Percentiles rank a stretch among this genome's conserved stretches.
These are phyloP conservation scores for Trichogramma evanescens DNA, from an alignment of 2,888 invertebrate species.

Conservation along the genomic window DNA sequence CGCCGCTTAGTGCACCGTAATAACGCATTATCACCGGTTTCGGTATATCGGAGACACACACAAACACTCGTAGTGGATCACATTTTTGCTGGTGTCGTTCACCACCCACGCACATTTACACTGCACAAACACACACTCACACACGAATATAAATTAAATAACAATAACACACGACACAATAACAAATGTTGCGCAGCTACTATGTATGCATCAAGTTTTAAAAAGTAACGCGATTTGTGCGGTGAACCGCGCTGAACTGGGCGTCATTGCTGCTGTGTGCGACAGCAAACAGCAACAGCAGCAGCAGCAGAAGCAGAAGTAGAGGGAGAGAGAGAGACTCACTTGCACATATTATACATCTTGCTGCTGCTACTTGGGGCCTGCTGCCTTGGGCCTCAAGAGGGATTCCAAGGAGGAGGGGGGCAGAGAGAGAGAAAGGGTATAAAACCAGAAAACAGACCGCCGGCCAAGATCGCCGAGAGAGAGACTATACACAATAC, in stretches of 20 bases:
- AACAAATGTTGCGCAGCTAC: too few relatives aligned
- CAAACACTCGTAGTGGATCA: not conserved
- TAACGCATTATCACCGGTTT: not conserved
- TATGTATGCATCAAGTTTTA: not conserved
- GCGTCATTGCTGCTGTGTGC: slow-evolving; percentile 43
- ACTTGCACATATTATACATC: not conserved
- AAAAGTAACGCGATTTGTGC: slow-evolving; percentile 23
- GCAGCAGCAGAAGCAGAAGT: slow-evolving; percentile 3
- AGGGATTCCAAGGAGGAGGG: not conserved
- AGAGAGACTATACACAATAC: too few relatives aligned
- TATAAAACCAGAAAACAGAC: not conserved
- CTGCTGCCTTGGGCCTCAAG: not conserved
- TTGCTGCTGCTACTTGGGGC: not conserved
- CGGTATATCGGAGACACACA: not conserved
- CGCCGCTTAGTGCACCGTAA: not conserved
- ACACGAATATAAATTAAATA: not conserved
- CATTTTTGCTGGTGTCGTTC: not conserved
- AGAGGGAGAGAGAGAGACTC: not conserved
- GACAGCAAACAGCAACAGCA: slow-evolving; percentile 1
- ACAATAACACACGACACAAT: not conserved
- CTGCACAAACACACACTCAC: not conserved
- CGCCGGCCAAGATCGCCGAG: slow-evolving; percentile 1
- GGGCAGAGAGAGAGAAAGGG: not conserved
- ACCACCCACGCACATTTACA: not conserved
- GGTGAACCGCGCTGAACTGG: slow-evolving; percentile 41